Base-by-base conservation (phyloP, 1,140 invertebrate genomes). In the Sitodiplosis mosellana region DNA sequence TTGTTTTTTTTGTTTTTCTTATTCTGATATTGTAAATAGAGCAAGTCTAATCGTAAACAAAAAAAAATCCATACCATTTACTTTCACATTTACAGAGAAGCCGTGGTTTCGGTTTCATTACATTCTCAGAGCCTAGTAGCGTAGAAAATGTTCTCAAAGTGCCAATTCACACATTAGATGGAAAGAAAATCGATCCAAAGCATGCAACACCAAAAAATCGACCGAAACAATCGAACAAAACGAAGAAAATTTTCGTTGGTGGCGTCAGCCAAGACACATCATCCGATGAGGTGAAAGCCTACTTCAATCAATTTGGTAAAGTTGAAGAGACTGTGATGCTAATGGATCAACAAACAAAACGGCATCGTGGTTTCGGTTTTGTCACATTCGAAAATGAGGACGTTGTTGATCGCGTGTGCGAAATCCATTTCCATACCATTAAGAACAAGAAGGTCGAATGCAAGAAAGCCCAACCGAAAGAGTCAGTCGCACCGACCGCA, bases 401-500 rank as follows among this genome's bases (percentile, higher is more conserved):
- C 58, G 84, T 88, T 0, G 84, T 90, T 2, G 87, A 90, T 62
- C 76, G 84, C 46, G 86, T 91, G 3, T 90, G 87, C 70, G 86
- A 90, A 59, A 90, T 90, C 40, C 87, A 90, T 65, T 90, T 88
- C 61, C 84, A 92, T 65, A 90, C 85, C 17, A 86, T 92, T 52
- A 90, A 91, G 66, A 89, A 89, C 63, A 91, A 92, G 66, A 89
- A 88, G 66, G 86, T 89, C 27, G 87, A 91, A 61, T 90, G 87
- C 66, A 91, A 91, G 66, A 88, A 89, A 65, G 87, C 87, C 8
- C 87, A 90, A 67, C 87, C 87, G 2, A 91, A 92, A 63, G 87
- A 91, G 58, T 83, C 85, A 1, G 86, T 89, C 0, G 82, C 83
- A 48, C 75, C 75, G 18, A 71, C 69, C 45, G 77, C 76, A n/a